A percentile compares a stretch with the other conserved stretches of the same genome.
These are phyloP conservation scores for Agrilus mali DNA, from an alignment of 2,888 invertebrate genomes.

Conservation along the genomic window DNA sequence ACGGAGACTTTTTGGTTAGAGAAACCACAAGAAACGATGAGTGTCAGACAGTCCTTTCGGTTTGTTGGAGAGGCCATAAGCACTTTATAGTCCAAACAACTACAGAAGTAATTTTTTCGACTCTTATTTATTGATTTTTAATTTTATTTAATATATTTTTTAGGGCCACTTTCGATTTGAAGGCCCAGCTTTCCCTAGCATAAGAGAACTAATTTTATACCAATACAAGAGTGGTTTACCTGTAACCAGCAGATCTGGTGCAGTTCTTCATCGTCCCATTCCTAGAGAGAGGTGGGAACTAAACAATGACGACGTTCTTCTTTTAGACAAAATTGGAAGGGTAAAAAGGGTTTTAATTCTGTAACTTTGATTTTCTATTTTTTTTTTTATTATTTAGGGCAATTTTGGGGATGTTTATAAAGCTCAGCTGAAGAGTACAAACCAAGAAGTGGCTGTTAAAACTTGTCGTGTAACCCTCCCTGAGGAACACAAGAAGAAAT, in stretches of 20 bases:
- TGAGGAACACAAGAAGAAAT: constrained; percentile 86
- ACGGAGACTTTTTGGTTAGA: constrained; percentile 89
- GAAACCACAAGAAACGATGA: constrained; percentile 88
- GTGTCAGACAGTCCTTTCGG: constrained; percentile 85
- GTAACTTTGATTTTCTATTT: not conserved
- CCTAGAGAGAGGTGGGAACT: constrained; percentile 89
- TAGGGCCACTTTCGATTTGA: constrained; percentile 89
- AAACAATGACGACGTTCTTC: constrained; percentile 86
- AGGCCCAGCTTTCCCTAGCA: constrained; percentile 85
- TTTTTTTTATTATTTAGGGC: constrained; percentile 47
- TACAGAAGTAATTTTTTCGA: constrained; percentile 53
- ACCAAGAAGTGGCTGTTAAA: constrained; percentile 87
- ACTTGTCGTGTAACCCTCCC: constrained; percentile 89
- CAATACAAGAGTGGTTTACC: constrained; percentile 77
- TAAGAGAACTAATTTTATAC: constrained; percentile 81
- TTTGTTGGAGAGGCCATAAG: constrained; percentile 92
- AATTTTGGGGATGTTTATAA: constrained; percentile 97
- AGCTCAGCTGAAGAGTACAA: constrained; percentile 70
- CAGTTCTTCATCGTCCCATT: constrained; percentile 75
- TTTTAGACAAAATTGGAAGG: constrained; percentile 87
- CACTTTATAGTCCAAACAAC: constrained; percentile 96
- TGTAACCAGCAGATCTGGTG: constrained; percentile 86
- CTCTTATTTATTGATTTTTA: not conserved
- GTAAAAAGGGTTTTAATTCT: constrained; percentile 40
- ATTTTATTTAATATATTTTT: constrained; percentile 12